These are phyloP conservation scores for Carterocephalus palaemon DNA, from an alignment of 2,888 invertebrate genomes.

Conservation along the genomic window DNA sequence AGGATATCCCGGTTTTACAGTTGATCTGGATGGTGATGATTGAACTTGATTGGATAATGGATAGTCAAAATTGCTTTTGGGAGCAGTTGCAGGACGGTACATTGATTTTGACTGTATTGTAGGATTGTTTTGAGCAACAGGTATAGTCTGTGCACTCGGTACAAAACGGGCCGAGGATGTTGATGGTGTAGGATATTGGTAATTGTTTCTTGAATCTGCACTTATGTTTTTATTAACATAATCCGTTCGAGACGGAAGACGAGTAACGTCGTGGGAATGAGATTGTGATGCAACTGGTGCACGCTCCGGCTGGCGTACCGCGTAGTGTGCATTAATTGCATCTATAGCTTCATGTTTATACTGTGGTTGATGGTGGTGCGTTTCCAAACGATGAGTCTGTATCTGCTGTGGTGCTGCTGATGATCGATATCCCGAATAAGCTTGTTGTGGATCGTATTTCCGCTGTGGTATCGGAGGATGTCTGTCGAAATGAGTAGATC, in stretches of 20 bases:
- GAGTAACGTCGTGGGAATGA: conserved; percentile 51
- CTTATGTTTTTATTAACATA: conserved; percentile 51
- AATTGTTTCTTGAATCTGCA: conserved; percentile 51
- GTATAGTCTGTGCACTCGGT: conserved; percentile 43
- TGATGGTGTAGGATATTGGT: conserved; percentile 60
- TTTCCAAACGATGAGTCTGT: conserved; percentile 57
- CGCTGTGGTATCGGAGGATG: conserved; percentile 55
- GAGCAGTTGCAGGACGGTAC: conserved; percentile 51
- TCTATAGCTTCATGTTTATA: conserved; percentile 60
- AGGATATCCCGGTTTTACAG: conserved; percentile 59
- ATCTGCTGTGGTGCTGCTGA: conserved; percentile 49
- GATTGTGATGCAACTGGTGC: conserved; percentile 50
- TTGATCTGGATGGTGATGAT: conserved; percentile 58
- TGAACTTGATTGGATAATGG: conserved; percentile 52
- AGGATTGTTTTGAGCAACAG: conserved; percentile 53
- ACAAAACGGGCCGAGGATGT: conserved; percentile 59
- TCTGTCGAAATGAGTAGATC: conserved; percentile 61
- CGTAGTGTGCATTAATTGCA: conserved; percentile 52
- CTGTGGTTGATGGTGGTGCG: conserved; percentile 54
- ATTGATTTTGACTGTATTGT: conserved; percentile 46
- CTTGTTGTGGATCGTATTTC: conserved; percentile 69
- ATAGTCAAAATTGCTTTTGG: conserved; percentile 62
- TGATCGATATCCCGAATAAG: conserved; percentile 65
- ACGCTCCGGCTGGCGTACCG: conserved; percentile 55
- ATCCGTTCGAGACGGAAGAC: conserved; percentile 52